Base-by-base conservation (phyloP, 2,888 invertebrate species). In the Hyppa rectilinea region DNA sequence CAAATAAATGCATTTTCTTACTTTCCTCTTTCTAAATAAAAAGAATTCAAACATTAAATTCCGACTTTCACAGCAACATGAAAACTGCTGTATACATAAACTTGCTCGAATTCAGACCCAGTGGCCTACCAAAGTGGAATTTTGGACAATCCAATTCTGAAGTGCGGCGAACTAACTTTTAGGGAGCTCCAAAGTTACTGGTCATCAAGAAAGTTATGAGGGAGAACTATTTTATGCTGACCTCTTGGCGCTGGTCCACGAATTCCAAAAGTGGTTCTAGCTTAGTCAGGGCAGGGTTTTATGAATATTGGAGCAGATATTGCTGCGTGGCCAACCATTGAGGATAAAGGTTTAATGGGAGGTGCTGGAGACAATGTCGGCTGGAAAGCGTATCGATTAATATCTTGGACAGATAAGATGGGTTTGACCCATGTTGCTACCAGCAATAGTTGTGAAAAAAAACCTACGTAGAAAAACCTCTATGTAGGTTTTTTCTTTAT, bases 221-320 rank as follows among this genome's bases (percentile, higher is more conserved):
- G 26, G 3, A 10, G 0, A 43, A 9, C 75, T 23, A 36, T 50
- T 60, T 40, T 29, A 55, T 20, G n/a, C 14, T 68, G 78, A 61
- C n/a, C 75, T 43, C 31, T 80, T 78, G 77, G 75, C 80, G 10
- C 3, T 7, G n/a, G 12, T 29, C 77, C 77, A 78, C 64, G 47
- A n/a, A n/a, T 64, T n/a, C 6, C 26, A 43, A 79, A 75, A 75
- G 59, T 77, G 68, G 75, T 68, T 67, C 23, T 45, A 40, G 53
- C 59, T 63, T 75, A 77, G 68, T 56, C 60, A 71, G 26, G 31
- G 29, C 36, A 55, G 40, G 49, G 58, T 64, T 80, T 80, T 63
- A 80, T 77, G 62, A 80, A 80, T 75, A 80, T 75, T 61, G 80
- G 56, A 43, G 56, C 47, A 23, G 66, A 55, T 75, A 80, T 67